Conservation (phyloP, 2,888 invertebrate species). For the Hetaerina titia region DNA sequence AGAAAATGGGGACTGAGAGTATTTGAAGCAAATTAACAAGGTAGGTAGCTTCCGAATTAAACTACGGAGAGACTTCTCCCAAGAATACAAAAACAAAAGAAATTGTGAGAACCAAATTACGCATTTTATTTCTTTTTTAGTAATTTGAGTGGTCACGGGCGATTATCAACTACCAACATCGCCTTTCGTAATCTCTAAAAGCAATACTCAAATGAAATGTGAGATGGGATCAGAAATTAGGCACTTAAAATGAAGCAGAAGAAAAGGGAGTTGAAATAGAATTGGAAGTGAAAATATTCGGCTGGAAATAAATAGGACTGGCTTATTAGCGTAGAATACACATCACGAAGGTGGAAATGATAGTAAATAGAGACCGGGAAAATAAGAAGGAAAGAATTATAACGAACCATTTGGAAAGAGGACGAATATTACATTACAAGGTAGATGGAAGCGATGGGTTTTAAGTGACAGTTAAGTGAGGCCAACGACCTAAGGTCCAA, state of each 20-base stretch:
- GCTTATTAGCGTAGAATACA: neutral
- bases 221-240: neutral
- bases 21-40: too few species aligned
- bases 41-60: too few species aligned
- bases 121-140: too few species aligned
- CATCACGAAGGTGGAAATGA: neutral
- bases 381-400: neutral
- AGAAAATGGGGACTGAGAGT: too few species aligned
- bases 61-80: neutral
- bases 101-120: neutral
- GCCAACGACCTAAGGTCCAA: neutral
- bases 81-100: neutral
- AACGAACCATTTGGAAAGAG: neutral
- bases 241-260: neutral
- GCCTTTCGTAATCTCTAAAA: neutral
- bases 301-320: neutral
- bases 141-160: too few species aligned
- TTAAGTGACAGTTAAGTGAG: slow-evolving; percentile 1
- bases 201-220: neutral
- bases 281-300: neutral
- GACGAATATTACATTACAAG: neutral
- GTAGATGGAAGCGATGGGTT: neutral
- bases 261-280: neutral
- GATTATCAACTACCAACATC: neutral
- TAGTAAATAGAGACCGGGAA: neutral